A percentile compares a stretch with the other conserved stretches of the same genome.
phyloP scores from a whole-genome alignment of 2,113 vertebrate species.

The Aegithalos caudatus region DNA sequence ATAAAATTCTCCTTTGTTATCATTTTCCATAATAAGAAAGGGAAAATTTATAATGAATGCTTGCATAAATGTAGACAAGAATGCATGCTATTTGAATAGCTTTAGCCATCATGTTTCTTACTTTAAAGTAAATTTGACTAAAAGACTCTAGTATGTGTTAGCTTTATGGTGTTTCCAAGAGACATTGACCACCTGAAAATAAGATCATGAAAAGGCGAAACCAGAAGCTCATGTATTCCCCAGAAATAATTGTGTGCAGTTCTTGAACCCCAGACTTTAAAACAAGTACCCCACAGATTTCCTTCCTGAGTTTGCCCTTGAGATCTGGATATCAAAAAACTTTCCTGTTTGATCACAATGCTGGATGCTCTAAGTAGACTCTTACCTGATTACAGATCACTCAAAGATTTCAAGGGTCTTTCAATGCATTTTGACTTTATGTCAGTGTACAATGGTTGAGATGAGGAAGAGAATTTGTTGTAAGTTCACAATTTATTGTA shows the following conservation, averaged over 20 bases:
- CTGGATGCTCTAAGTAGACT: neutral
- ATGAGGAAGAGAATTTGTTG: neutral
- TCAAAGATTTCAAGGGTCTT: neutral
- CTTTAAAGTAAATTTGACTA: neutral
- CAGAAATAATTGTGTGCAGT: neutral
- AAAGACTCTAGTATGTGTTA: neutral
- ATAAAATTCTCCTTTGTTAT: neutral
- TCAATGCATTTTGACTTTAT: neutral
- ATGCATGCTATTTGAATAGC: neutral
- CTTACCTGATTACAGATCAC: neutral
- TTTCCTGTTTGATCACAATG: neutral
- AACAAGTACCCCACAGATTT: neutral
- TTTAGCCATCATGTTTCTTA: neutral
- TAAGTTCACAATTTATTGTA: neutral
- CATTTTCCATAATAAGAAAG: neutral
- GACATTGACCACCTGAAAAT: neutral
- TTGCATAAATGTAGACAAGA: neutral
- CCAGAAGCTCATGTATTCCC: neutral
- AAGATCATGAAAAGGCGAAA: neutral
- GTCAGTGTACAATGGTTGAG: neutral
- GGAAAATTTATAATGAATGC: neutral
- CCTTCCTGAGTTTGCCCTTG: neutral
- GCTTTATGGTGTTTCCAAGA: neutral
- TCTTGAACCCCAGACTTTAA: neutral
- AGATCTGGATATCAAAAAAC: neutral